Percentiles rank a stretch among this genome's conserved stretches.
Conservation (phyloP, 2,113 vertebrate genomes). For the Scomber colias region DNA sequence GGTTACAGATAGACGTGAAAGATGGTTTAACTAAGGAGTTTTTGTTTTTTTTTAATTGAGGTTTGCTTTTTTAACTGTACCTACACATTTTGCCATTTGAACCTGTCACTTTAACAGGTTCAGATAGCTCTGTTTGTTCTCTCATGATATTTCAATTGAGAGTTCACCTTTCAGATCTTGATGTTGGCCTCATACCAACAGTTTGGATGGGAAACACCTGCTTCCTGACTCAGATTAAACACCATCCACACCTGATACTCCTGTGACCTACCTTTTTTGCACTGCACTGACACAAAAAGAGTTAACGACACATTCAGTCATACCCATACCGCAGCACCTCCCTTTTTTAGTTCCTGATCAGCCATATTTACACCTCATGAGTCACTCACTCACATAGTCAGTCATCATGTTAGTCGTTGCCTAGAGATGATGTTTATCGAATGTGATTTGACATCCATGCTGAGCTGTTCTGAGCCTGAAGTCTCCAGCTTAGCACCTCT, state of each 20-base stretch:
- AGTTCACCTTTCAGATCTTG: conserved; percentile 13
- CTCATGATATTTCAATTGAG: not conserved
- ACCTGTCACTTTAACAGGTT: not conserved
- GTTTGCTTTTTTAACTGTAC: not conserved
- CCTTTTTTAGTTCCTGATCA: conserved; percentile 19
- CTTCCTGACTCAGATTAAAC: conserved; percentile 33
- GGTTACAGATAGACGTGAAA: not conserved
- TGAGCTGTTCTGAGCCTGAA: conserved; percentile 7
- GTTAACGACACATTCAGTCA: not conserved
- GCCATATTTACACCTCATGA: conserved; percentile 17
- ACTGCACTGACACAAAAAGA: conserved; percentile 17
- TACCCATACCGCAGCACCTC: conserved; percentile 9
- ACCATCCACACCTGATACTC: conserved; percentile 40
- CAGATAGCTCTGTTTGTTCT: not conserved
- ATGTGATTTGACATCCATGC: conserved; percentile 6
- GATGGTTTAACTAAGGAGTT: not conserved
- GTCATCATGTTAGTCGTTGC: conserved; percentile 5
- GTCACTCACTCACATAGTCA: conserved; percentile 24
- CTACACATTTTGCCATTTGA: not conserved
- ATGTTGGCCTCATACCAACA: conserved; percentile 25
- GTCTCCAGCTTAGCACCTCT: not conserved
- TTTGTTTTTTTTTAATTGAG: no score
- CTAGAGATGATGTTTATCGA: not conserved
- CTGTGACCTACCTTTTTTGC: conserved; percentile 16
- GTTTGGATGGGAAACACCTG: conserved; percentile 30